Evolutionary conservation across 30 jellyfish, hydroid and myxozoan species (phyloP), one percentile per base, ranked within the genome.

Genomic region (Turritopsis dohrnii): DNA sequence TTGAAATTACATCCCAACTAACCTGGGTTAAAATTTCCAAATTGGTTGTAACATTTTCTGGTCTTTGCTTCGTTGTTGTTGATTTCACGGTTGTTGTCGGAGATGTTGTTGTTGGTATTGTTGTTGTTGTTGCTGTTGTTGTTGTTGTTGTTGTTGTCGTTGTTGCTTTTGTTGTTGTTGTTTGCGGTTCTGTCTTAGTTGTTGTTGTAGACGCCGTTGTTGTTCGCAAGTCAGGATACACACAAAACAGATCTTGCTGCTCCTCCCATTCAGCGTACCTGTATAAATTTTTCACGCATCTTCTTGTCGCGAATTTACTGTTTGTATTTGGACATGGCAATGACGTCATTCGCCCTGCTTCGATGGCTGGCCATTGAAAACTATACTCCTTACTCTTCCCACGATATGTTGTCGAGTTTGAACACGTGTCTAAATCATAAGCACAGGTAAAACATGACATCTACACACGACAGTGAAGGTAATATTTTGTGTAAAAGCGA

Each of bases 341-440:
- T n/a, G 28, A 69, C 23, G 22, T 21, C 8, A 21, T 69, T 69
- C 16, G 16, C 31, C 77, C 77, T 7, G 28, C 30, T 9, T 69
- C 30, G 9, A 27, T 69, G 31, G 77, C 77, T 69, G 77, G 77
- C 77, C 77, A 69, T 27, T n/a, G 31, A 21, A n/a, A 69, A 19
- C 22, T 8, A 27, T 69, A 27, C 31, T 9, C 77, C 9, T 27
- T 69, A 27, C 30, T 16, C 17, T 27, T 19, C 30, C 77, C 77
- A 7, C 30, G 28, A 69, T 7, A 23, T 69, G 77, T 69, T 69
- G 28, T 27, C 22, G 31, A 1, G 60, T 41, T 41, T 0, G 31
- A 23, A 69, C 77, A 69, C 16, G 77, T 69, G 0, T 69, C 77
- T 69, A 69, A 69, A 69, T 3, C 13, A 41, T 3, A 41, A 41